phyloP scores from a whole-genome alignment of 2,113 vertebrate genomes.

The Cephalopholis sonnerati region DNA sequence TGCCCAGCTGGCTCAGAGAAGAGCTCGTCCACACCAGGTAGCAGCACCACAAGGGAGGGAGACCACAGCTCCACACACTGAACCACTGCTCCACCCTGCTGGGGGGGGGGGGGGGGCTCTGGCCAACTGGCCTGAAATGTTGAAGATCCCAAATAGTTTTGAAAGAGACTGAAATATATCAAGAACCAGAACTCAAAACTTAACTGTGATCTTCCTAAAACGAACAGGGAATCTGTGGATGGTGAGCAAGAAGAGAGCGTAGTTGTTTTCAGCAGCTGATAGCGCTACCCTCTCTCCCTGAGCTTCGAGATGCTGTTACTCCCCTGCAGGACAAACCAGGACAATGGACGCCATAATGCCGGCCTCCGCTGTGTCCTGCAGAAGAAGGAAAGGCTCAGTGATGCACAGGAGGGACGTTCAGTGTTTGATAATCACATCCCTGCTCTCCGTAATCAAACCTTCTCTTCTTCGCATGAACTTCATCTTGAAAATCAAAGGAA shows the following conservation, averaged over 20 bases:
- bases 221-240: conserved; percentile 23
- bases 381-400: conserved; percentile 37
- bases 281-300: conserved; percentile 6
- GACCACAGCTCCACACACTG: conserved; percentile 51
- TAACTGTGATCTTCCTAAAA: conserved; percentile 56
- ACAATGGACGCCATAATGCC: neutral
- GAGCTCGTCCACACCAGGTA: conserved; percentile 98
- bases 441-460: conserved; percentile 38
- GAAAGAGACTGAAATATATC: conserved; percentile 19
- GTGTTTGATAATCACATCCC: conserved; percentile 58
- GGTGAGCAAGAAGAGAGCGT: neutral
- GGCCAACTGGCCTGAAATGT: conserved; percentile 24
- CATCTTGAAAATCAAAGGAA: conserved; percentile 42
- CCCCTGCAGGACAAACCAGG: conserved; percentile 34
- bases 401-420: conserved; percentile 30
- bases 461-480: conserved; percentile 52
- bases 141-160: conserved; percentile 50
- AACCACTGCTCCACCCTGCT: conserved; percentile 58
- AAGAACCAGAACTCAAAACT: conserved; percentile 43
- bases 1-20: conserved; percentile 96
- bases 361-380: conserved; percentile 34
- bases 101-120: conserved; percentile 15
- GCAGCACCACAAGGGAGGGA: conserved; percentile 71
- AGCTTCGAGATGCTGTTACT: neutral
- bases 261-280: conserved; percentile 15